Evolutionary conservation across 2,888 invertebrate genomes (phyloP), one percentile per base, ranked within the genome.

Genomic region (Amblyjoppa fuscipennis): DNA sequence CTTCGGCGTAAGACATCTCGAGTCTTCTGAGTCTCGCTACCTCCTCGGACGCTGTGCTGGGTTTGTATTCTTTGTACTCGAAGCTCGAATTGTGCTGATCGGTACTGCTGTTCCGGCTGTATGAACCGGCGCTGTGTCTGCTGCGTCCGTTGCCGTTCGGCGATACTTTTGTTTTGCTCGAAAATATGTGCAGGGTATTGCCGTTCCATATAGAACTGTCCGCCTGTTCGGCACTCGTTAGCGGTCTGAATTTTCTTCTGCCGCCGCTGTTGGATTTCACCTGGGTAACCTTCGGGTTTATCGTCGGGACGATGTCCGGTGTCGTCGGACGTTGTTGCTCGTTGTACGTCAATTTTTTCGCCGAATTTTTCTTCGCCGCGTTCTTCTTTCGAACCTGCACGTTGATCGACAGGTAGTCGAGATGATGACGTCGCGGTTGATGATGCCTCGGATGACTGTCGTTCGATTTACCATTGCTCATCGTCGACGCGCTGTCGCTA

Each of bases 1-100:
- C 98, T 94, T 98, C 98, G 6, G 98, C 98, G 93, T 98, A 98
- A 16, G 98, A 97, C 92, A 97, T 95, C 91, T 98, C 98, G 75
- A 98, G 95, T 91, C 97, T 96, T 92, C 97, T 96, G 83, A 98
- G 94, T 92, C 97, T 97, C 92, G 97, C 97, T 88, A 98, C 96
- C 90, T 98, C 97, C 91, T 97, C 97, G 13, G 98, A 97, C 6
- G 97, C 98, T 9, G 97, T 96, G 93, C 97, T 97, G 3, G 96
- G 95, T 89, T 95, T 95, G 90, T 95, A 96, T 84, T 95, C 95
- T 13, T 93, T 92, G 64, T 90, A 90, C 16, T 90, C 91, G 68
- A 87, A 87, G 59, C 78, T 88, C 49, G 84, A 85, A 49, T 88
- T 89, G n/a, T 91, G 91, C 83, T 93, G 92, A 83, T 91, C 92